phyloP scores from a whole-genome alignment of 2,113 vertebrate species.

The Rhinolophus sinicus region DNA sequence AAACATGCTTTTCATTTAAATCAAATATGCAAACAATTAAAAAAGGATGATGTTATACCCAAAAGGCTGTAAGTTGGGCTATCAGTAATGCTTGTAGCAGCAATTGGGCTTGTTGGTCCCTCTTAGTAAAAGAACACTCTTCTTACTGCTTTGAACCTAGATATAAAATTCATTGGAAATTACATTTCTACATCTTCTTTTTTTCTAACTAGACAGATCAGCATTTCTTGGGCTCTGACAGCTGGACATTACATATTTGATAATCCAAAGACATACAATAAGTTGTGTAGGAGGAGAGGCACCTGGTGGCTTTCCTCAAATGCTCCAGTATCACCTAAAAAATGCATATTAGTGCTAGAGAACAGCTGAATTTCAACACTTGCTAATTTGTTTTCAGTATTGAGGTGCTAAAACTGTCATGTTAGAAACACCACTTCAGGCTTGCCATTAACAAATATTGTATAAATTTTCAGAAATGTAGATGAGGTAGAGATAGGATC shows the following conservation, averaged over 20 bases:
- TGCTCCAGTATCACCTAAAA: not conserved
- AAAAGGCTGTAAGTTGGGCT: not conserved
- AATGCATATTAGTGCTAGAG: not conserved
- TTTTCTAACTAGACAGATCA: slow-evolving; percentile 52
- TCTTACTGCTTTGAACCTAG: slow-evolving; percentile 60
- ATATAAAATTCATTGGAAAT: slow-evolving; percentile 73
- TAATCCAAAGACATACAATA: slow-evolving; percentile 66
- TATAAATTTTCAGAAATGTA: not conserved
- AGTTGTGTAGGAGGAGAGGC: slow-evolving; percentile 17
- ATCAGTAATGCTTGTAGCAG: slow-evolving; percentile 50
- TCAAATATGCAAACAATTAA: not conserved
- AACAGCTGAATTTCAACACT: not conserved
- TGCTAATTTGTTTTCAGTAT: not conserved
- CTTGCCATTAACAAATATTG: not conserved
- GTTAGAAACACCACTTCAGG: not conserved
- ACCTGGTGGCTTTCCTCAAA: not conserved
- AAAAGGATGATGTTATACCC: not conserved
- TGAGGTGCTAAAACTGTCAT: not conserved
- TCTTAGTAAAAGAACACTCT: slow-evolving; percentile 31
- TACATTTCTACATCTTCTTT: slow-evolving; percentile 73
- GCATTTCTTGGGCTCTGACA: slow-evolving; percentile 65
- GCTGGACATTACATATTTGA: slow-evolving; percentile 65
- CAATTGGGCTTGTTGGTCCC: slow-evolving; percentile 42
- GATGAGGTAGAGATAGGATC: not conserved
- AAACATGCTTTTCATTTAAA: slow-evolving; percentile 48